Evolutionary conservation across 2,113 vertebrate genomes (phyloP), one percentile per base, ranked within the genome.

Genomic region (Nothoprocta perdicaria): DNA sequence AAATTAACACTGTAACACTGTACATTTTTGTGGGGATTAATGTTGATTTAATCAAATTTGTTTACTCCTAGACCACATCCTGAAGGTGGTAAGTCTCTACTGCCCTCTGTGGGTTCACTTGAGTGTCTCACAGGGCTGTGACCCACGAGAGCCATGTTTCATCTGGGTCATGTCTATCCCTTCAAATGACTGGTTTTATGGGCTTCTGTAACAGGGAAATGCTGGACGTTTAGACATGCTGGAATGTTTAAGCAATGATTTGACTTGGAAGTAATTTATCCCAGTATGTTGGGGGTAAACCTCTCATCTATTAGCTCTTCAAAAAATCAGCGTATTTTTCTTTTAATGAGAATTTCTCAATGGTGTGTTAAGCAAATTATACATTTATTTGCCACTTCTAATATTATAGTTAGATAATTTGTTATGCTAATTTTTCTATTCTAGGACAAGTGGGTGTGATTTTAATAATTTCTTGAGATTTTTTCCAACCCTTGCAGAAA

Each of bases 381-480:
- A 19, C 38, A 61, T 83, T 55, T 18, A 60, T 78, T 86, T 81
- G 14, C 24, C 35, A 73, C 53, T 45, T 89, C 87, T 76, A 45
- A 60, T 69, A 43, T 11, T 4, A 38, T 5, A 71, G 67, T 80
- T 74, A 27, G 50, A 86, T 82, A 94, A 90, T 40, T 53, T 3
- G 41, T 86, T 81, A 92, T 82, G 50, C 22, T 81, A 84, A 69
- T 79, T 1, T 80, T 89, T 58, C 12, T 91, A 22, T 91, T 88
- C 31, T 55, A 78, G 27, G 35, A n/a, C 18, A 55, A 29, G 7
- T 62, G 58, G 50, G 76, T 69, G 13, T 12, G 13, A 68, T 93
- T 84, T 84, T 35, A 84, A 69, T 53, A 80, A 55, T n/a, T 78
- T 83, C 69, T 82, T 80, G 22, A 83, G 46, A 88, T 90, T 82